Evolutionary conservation across 2,113 vertebrate species (phyloP).

Genomic region (Camelus dromedarius): DNA sequence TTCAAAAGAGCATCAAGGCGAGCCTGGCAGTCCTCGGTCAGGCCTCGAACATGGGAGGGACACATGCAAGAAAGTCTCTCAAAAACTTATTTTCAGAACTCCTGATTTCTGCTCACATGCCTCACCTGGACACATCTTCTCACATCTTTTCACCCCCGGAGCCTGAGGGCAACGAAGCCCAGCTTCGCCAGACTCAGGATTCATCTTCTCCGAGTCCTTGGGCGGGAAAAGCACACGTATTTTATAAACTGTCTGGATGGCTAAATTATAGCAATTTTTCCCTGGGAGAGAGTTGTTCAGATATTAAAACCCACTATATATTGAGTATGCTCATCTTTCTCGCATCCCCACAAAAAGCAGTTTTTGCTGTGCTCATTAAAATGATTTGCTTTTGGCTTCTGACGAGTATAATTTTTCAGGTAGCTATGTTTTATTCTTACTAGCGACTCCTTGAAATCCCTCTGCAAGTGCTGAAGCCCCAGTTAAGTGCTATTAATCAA

Average conservation of each 20-base stretch:
- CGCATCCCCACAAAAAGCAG: not conserved
- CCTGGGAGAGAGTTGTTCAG: constrained; percentile 24
- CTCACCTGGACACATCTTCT: not conserved
- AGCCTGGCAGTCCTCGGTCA: not conserved
- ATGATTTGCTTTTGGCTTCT: constrained; percentile 75
- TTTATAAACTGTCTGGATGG: constrained; percentile 51
- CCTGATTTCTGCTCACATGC: not conserved
- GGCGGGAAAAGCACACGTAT: not conserved
- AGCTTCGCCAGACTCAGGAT: not conserved
- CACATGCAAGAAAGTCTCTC: too few relatives aligned
- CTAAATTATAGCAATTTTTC: constrained; percentile 55
- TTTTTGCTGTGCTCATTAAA: constrained; percentile 65
- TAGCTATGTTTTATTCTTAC: constrained; percentile 69
- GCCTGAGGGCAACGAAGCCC: not conserved
- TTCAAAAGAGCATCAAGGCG: not conserved
- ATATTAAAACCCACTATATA: constrained; percentile 52
- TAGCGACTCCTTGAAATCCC: constrained; percentile 59
- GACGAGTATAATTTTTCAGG: constrained; percentile 75
- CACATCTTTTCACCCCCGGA: not conserved
- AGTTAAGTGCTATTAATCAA: constrained; percentile 81
- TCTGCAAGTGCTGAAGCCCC: constrained; percentile 46
- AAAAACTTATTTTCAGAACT: not conserved
- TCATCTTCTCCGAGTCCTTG: constrained; percentile 27
- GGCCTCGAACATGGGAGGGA: not conserved
- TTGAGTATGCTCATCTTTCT: constrained; percentile 33